Evolutionary conservation across 2,888 invertebrate genomes (phyloP), one percentile per base, ranked within the genome.

Genomic region (Pristionchus arcanus): DNA sequence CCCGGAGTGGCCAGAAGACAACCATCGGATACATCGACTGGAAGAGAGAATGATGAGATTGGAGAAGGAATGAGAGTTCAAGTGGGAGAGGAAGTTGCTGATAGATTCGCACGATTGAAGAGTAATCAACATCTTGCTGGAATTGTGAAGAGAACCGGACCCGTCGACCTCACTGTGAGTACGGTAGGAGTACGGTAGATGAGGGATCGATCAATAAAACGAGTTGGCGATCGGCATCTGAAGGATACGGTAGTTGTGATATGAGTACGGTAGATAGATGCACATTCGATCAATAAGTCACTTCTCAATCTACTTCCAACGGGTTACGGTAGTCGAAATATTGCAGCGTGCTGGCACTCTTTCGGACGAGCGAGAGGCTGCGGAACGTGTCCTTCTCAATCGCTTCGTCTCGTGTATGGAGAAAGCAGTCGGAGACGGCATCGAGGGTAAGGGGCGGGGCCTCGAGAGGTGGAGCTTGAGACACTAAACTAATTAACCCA

Each of bases 351-450:
- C 25, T 0, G 13, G 53, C 15, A 42, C n/a, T n/a, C 42, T 81
- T 15, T n/a, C 49, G 49, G 81, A 81, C 13, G 81, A 81, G 53
- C 81, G 81, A 53, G 49, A 81, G 28, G 81, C 81, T 4, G 28
- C n/a, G 49, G 81, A 81, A 28, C 42, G 49, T 2, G n/a, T n/a
- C 13, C n/a, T 81, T 15, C 81, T 81, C 53, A 53, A 81, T 15
- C 49, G 81, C 3, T 81, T 28, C 49, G 49, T 81, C 13, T 9
- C 81, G n/a, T 81, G 49, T 53, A 42, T 81, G 81, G 81, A 49
- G 49, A 81, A 81, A 53, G 81, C 49, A 2, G 81, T 81, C 81
- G 81, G 81, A 0, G 81, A 81, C 49, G 81, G 81, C 42, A n/a
- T 81, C 81, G 81, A 81, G 49, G 81, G 81, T 81, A 81, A 3